Evolutionary conservation across 2,797 vertebrate genomes (phyloP).

Genomic region (Dallia pectoralis): DNA sequence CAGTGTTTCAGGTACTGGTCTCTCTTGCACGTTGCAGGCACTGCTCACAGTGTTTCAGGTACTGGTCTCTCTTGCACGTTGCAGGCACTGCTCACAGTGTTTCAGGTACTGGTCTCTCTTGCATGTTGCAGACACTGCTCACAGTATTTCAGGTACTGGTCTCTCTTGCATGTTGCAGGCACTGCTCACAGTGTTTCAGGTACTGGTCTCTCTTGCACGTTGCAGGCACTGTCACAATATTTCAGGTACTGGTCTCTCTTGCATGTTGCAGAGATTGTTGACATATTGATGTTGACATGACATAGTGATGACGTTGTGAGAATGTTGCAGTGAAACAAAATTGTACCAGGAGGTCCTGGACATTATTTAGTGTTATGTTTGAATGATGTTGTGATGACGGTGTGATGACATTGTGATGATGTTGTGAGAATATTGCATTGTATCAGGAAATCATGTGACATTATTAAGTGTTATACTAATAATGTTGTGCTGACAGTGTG

Average conservation of each 20-base stretch:
- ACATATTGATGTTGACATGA: background rate
- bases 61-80: conserved; percentile 9
- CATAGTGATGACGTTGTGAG: conserved; percentile 64
- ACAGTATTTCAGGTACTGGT: conserved; percentile 91
- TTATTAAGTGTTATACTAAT: background rate
- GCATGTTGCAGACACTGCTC: too few relatives aligned
- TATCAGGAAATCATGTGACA: too few relatives aligned
- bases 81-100: conserved; percentile 93
- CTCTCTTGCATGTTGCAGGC: conserved; percentile 70
- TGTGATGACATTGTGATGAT: background rate
- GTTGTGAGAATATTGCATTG: background rate
- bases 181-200: conserved; percentile 92
- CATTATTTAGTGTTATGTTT: too few relatives aligned
- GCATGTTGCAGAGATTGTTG: background rate
- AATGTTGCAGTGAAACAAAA: background rate
- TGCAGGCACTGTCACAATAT: too few relatives aligned
- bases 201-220: too few relatives aligned
- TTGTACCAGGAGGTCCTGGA: background rate
- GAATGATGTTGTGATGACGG: too few relatives aligned
- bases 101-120: too few relatives aligned
- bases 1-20: conserved; percentile 86
- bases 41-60: conserved; percentile 85
- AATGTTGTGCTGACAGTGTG: background rate
- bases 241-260: conserved; percentile 79
- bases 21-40: background rate